Conservation (phyloP, 2,888 invertebrate genomes). For the Tuberolachnus salignus region DNA sequence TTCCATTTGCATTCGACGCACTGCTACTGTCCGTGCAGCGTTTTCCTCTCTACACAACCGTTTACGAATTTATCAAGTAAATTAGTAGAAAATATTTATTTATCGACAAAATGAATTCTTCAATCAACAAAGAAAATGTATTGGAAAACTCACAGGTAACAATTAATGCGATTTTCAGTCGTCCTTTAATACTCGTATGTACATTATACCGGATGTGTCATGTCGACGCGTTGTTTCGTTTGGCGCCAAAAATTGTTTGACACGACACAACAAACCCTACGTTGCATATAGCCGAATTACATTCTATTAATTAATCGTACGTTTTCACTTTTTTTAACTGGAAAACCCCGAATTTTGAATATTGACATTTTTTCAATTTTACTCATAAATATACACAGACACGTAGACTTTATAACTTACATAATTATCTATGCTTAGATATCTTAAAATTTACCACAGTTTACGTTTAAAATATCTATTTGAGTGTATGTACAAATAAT, state of each 20-base stretch:
- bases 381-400: too few species aligned
- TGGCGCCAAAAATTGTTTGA: not conserved
- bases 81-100: not conserved
- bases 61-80: not conserved
- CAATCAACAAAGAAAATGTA: conserved; percentile 32
- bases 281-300: too few species aligned
- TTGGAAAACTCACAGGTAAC: conserved; percentile 14
- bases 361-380: too few species aligned
- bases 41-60: not conserved
- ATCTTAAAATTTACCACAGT: too few species aligned
- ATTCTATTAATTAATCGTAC: not conserved
- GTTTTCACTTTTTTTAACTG: not conserved
- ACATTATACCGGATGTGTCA: not conserved
- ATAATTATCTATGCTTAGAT: too few species aligned
- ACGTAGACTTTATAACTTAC: too few species aligned
- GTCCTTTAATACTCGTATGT: too few species aligned
- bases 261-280: not conserved
- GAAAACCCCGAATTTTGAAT: too few species aligned
- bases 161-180: not conserved
- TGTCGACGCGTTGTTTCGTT: not conserved
- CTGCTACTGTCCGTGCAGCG: not conserved
- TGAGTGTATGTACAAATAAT: too few species aligned
- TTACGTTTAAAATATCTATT: too few species aligned
- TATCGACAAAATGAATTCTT: not conserved
- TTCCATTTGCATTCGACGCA: not conserved